phyloP scores from a whole-genome alignment of 2,888 invertebrate species.

The Coelogynopora nodosa region DNA sequence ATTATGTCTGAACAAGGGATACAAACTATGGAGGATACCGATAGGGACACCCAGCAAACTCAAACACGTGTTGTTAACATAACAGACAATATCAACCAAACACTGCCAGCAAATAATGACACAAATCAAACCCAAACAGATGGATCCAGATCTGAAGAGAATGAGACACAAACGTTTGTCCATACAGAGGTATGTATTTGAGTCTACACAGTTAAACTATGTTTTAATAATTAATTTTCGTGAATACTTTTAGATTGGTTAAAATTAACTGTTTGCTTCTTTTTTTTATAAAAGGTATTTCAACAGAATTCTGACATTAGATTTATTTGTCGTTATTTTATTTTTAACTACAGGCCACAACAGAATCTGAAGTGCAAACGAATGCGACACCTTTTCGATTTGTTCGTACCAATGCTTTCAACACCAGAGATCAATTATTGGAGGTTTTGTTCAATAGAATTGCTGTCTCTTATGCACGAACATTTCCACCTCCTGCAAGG shows the following conservation, averaged over 20 bases:
- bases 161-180: conserved; percentile 15
- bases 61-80: neutral
- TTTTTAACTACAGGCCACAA: conserved; percentile 5
- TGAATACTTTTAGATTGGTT: too few species aligned
- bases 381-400: neutral
- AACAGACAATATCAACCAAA: neutral
- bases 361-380: conserved; percentile 16
- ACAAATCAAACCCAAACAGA: conserved; percentile 21
- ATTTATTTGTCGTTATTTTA: too few species aligned
- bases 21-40: neutral
- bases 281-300: too few species aligned
- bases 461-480: conserved; percentile 83
- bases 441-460: conserved; percentile 87
- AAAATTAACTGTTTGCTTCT: too few species aligned
- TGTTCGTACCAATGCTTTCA: neutral
- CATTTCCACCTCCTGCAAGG: conserved; percentile 76
- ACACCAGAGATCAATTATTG: conserved; percentile 76
- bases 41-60: neutral
- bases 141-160: neutral
- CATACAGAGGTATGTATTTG: neutral
- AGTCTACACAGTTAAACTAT: too few species aligned
- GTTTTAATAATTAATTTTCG: too few species aligned
- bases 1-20: neutral
- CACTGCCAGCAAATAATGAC: neutral
- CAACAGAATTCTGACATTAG: too few species aligned